Evolutionary conservation across 2,888 invertebrate species (phyloP), one percentile per base, ranked within the genome.

Genomic region (Scrobipalpa costella): DNA sequence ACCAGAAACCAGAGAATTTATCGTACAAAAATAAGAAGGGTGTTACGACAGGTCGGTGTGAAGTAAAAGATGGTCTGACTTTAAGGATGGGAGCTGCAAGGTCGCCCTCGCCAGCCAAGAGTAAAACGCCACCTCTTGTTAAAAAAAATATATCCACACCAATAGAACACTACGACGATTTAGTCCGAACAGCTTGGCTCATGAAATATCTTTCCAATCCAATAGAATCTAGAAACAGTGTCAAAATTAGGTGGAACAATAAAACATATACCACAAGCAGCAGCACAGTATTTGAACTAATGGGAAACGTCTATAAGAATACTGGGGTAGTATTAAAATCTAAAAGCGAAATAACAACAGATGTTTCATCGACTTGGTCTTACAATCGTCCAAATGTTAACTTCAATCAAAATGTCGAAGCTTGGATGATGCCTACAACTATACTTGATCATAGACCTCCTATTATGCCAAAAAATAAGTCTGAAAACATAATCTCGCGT

Each of bases 391-490:
- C 50, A 21, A 73, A 73, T 50, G 78, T 81, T 0, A 81, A 83
- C 64, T 86, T 84, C 59, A 70, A 79, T n/a, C 79, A 81, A 66
- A 77, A 83, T 40, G 74, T 89, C 64, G 78, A 88, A 78, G 85
- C 88, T 1, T 90, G 86, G 84, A 88, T 90, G 88, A 74, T 89
- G 40, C 83, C 86, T 17, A 77, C 76, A 64, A 82, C 78, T 3
- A 74, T 85, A 38, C 21, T 36, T 11, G 52, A 60, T 17, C 38
- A 21, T 0, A 50, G 38, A 63, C 59, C 63, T 63, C 69, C 50
- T 67, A 70, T 15, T 65, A 65, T 36, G 62, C 68, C 1, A 65
- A 64, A 27, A 72, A 71, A 60, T 64, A 70, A 13, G 33, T 55
- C 33, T 7, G 13, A 19, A 52, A 27, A 21, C 7, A 33, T 7